Evolutionary conservation across 1,140 invertebrate species (phyloP).

Genomic region (Mercenaria mercenaria): DNA sequence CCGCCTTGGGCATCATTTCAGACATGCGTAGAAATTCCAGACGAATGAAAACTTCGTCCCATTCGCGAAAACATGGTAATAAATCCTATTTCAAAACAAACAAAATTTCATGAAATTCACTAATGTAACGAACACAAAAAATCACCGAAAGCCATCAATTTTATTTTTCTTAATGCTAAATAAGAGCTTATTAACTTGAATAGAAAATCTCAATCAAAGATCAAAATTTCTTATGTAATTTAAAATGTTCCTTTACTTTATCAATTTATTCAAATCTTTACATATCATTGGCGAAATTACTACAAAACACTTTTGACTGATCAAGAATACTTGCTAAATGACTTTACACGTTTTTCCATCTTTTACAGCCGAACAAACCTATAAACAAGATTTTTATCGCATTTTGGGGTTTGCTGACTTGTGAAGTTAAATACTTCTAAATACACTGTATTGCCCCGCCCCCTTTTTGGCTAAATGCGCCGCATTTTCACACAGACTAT

Average conservation of each 20-base stretch:
- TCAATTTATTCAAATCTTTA: background rate
- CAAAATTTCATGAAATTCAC: background rate
- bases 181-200: conserved; percentile 1
- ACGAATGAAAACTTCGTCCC: background rate
- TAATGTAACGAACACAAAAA: background rate
- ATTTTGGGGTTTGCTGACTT: conserved; percentile 27
- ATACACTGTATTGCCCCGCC: conserved; percentile 17
- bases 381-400: conserved; percentile 34
- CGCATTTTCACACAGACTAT: conserved; percentile 9
- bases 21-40: conserved; percentile 28
- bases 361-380: conserved; percentile 8
- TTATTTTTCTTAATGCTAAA: background rate
- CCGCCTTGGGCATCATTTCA: conserved; percentile 15
- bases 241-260: conserved; percentile 9
- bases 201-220: background rate
- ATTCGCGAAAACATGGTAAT: background rate
- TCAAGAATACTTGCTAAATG: conserved; percentile 3
- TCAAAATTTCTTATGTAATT: conserved; percentile 34
- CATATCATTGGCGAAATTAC: conserved; percentile 3
- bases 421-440: conserved; percentile 21
- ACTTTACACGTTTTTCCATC: conserved; percentile 26
- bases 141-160: background rate
- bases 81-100: conserved; percentile 8
- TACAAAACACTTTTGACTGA: conserved; percentile 4
- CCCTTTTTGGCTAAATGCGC: conserved; percentile 33